phyloP scores from a whole-genome alignment of 1,140 invertebrate genomes.

The Meloidogyne exigua region DNA sequence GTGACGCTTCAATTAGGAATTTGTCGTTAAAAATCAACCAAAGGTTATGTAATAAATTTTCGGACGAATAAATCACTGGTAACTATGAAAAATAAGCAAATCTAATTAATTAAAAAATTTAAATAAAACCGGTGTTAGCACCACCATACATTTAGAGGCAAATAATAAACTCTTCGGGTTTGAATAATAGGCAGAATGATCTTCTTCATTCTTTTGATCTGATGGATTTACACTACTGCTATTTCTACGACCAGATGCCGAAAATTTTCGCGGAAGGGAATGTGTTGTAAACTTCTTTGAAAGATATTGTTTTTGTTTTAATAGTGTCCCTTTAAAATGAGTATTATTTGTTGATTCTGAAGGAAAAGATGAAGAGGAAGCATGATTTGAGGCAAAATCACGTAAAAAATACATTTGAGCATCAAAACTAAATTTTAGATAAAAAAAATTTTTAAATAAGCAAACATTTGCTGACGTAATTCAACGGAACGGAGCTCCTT shows the following conservation, averaged over 20 bases:
- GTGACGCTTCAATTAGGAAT: constrained; percentile 44
- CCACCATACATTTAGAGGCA: constrained; percentile 34
- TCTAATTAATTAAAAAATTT: neutral
- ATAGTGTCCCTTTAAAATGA: neutral
- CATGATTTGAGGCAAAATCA: constrained; percentile 27
- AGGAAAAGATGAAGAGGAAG: neutral
- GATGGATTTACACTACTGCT: constrained; percentile 9
- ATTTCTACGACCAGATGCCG: neutral
- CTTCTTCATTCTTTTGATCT: neutral
- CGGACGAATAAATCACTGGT: constrained; percentile 79
- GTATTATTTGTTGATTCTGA: neutral
- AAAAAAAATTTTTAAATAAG: neutral
- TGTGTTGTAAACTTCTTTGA: constrained; percentile 16
- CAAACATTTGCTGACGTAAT: constrained; percentile 58
- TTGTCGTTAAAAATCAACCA: constrained; percentile 47
- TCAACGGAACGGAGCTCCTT: constrained; percentile 26
- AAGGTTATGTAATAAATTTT: constrained; percentile 73
- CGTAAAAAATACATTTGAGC: constrained; percentile 42
- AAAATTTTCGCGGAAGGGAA: constrained; percentile 20
- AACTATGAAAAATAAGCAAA: constrained; percentile 64
- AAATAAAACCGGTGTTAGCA: constrained; percentile 26
- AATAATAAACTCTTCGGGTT: constrained; percentile 26
- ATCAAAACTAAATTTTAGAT: constrained; percentile 13
- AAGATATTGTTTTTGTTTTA: neutral
- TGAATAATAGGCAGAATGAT: constrained; percentile 43